These are phyloP conservation scores for Carcharodon carcharias DNA, from an alignment of 2,797 vertebrate genomes.

Conservation along the genomic window DNA sequence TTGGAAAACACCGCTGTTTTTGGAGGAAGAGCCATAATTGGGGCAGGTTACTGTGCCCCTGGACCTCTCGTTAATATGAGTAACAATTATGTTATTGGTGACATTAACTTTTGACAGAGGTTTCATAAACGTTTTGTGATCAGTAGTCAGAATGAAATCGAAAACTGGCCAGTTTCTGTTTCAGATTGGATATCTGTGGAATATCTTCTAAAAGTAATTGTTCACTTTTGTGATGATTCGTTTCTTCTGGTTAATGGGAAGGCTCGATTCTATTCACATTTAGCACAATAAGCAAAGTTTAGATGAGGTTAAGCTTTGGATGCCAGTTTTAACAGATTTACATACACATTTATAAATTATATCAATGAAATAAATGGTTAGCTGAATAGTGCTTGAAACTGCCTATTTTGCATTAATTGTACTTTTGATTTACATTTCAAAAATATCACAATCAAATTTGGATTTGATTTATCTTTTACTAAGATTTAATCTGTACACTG, in stretches of 20 bases:
- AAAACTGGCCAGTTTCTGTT: neutral
- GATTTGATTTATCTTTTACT: neutral
- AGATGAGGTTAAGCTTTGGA: neutral
- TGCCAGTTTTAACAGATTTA: neutral
- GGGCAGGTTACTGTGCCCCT: no score
- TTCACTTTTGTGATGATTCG: neutral
- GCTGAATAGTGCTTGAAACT: neutral
- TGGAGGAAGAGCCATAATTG: neutral
- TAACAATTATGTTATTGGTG: neutral
- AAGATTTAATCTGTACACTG: neutral
- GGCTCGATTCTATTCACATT: neutral
- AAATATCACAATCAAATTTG: neutral
- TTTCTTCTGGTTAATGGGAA: neutral
- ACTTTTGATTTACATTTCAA: neutral
- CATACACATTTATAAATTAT: neutral
- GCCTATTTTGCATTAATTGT: neutral
- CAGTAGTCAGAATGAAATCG: neutral
- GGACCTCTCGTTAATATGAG: neutral
- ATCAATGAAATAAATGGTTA: neutral
- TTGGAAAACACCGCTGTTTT: neutral
- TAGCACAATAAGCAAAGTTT: neutral
- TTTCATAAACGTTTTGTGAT: neutral
- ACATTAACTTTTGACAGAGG: neutral
- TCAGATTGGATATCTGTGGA: neutral
- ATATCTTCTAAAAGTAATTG: neutral